Evolutionary conservation across 2,797 vertebrate species (phyloP).

Genomic region (Staurois parvus): DNA sequence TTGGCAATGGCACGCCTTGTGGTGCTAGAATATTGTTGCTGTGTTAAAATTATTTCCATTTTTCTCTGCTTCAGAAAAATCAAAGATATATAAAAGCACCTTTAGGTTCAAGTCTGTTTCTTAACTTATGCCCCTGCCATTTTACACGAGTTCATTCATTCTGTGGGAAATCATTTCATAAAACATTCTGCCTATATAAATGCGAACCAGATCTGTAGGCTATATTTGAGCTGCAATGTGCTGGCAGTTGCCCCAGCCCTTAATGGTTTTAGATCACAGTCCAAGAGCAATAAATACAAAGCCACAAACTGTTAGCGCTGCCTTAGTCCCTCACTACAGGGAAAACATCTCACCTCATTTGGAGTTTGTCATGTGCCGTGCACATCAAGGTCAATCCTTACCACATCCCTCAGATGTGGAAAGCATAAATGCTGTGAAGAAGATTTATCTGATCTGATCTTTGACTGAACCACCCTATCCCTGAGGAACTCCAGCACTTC

Average conservation of each 20-base stretch:
- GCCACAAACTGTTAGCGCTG: constrained; percentile 50
- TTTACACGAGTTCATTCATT: constrained; percentile 27
- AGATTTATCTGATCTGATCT: constrained; percentile 29
- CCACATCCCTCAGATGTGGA: constrained; percentile 53
- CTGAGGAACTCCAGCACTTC: constrained; percentile 52
- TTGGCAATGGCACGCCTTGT: too few species aligned
- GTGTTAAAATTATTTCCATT: too few species aligned
- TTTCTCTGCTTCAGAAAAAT: too few species aligned
- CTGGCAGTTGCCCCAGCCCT: constrained; percentile 35
- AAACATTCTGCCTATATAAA: constrained; percentile 18
- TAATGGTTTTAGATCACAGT: constrained; percentile 43
- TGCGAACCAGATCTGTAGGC: constrained; percentile 13
- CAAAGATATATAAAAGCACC: too few species aligned
- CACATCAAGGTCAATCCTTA: constrained; percentile 39
- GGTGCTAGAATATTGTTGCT: too few species aligned
- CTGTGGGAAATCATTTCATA: constrained; percentile 13
- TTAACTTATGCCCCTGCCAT: not conserved
- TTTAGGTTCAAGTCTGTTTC: not conserved
- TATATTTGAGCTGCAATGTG: constrained; percentile 24
- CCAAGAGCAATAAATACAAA: constrained; percentile 54
- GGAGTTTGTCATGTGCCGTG: constrained; percentile 28
- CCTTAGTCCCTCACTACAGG: constrained; percentile 36
- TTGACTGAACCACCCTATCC: constrained; percentile 48
- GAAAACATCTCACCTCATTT: constrained; percentile 50
- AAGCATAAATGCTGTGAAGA: constrained; percentile 5